Conservation (phyloP, 2,888 invertebrate species). For the Netelia virgata region DNA sequence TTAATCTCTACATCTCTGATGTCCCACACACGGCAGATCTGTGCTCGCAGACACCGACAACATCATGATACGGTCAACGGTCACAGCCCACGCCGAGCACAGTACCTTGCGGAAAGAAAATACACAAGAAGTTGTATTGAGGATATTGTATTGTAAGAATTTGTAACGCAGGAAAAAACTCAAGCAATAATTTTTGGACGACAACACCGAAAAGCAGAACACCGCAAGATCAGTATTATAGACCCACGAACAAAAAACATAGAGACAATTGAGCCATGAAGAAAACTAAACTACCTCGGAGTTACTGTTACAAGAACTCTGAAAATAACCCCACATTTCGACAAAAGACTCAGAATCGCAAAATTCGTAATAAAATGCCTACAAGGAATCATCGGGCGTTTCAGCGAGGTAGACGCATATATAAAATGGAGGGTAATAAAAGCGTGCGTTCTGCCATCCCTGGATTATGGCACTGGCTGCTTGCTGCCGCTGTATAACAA, state of each 20-base stretch:
- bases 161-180: slow-evolving; percentile 24
- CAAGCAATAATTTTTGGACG: slow-evolving; percentile 27
- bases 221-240: slow-evolving; percentile 14
- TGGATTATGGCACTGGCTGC: slow-evolving; percentile 24
- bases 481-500: slow-evolving; percentile 14
- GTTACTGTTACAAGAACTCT: slow-evolving; percentile 18
- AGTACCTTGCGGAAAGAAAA: slow-evolving; percentile 16
- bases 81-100: slow-evolving; percentile 9
- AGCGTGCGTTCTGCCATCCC: background rate
- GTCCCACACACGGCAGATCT: slow-evolving; percentile 6
- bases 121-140: no score
- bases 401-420: slow-evolving; percentile 3
- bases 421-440: slow-evolving; percentile 4
- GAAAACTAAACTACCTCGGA: slow-evolving; percentile 33
- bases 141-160: slow-evolving; percentile 10
- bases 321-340: slow-evolving; percentile 31
- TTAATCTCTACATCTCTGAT: slow-evolving; percentile 19
- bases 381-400: slow-evolving; percentile 33
- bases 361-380: slow-evolving; percentile 23
- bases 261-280: slow-evolving; percentile 7
- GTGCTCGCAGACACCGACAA: slow-evolving; percentile 38
- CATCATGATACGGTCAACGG: slow-evolving; percentile 28
- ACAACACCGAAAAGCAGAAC: slow-evolving; percentile 4
- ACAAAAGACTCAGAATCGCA: slow-evolving; percentile 43
- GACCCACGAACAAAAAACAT: slow-evolving; percentile 15